Percentiles rank a stretch among this genome's conserved stretches.
Conservation (phyloP, 2,113 vertebrate genomes). For the Plestiodon gilberti region DNA sequence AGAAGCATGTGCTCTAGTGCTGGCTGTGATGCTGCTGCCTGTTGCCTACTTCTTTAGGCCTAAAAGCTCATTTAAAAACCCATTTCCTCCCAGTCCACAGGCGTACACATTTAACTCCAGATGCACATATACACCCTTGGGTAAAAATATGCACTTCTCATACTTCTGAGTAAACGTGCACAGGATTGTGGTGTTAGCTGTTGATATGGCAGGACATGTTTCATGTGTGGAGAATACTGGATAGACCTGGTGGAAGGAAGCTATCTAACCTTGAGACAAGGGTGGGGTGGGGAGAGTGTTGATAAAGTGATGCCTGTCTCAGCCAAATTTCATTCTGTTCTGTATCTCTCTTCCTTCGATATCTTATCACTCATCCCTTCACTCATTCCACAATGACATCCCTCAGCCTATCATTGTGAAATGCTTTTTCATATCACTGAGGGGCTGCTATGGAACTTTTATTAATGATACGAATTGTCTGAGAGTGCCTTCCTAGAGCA, state of each 20-base stretch:
- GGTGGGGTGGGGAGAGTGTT: background rate
- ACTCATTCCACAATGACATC: background rate
- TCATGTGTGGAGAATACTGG: constrained; percentile 1
- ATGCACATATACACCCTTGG: no score
- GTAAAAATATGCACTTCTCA: no score
- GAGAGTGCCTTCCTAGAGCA: constrained; percentile 44
- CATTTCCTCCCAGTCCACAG: no score
- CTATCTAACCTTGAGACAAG: constrained; percentile 39
- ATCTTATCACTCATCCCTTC: constrained; percentile 28
- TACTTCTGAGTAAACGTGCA: background rate
- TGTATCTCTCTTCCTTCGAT: constrained; percentile 29
- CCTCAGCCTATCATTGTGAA: constrained; percentile 35
- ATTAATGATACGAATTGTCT: constrained; percentile 44
- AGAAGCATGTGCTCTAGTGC: background rate
- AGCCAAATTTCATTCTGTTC: constrained; percentile 10
- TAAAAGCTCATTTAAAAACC: background rate
- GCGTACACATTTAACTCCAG: no score
- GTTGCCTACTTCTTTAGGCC: background rate
- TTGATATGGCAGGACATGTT: background rate
- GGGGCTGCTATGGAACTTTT: constrained; percentile 14
- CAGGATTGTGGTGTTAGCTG: background rate
- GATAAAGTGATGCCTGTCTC: background rate
- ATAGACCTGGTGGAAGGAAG: background rate
- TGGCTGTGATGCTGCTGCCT: background rate
- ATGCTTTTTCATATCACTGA: constrained; percentile 27